Conservation (phyloP, 2,888 invertebrate genomes). For the Eupithecia subumbrata region DNA sequence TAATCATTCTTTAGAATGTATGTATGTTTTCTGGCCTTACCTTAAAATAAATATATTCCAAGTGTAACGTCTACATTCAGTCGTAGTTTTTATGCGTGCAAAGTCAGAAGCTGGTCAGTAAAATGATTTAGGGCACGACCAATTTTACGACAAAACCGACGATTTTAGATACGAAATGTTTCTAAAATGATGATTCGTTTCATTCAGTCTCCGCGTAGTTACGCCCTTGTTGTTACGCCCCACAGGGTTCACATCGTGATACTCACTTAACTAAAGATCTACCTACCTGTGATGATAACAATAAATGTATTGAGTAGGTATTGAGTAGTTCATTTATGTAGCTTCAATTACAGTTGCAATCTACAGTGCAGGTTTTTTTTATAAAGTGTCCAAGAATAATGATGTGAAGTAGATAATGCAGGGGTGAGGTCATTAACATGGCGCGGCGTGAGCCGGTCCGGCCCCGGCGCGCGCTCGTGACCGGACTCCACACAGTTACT, state of each 20-base stretch:
- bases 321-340: neutral
- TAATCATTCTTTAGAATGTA: neutral
- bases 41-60: neutral
- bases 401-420: constrained; percentile 55
- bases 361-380: constrained; percentile 24
- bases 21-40: neutral
- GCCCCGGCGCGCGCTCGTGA: constrained; percentile 46
- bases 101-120: neutral
- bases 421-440: constrained; percentile 54
- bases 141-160: neutral
- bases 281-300: too few relatives aligned
- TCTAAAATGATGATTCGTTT: neutral
- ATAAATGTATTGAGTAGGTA: neutral
- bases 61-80: neutral
- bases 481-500: constrained; percentile 62
- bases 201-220: neutral
- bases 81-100: neutral
- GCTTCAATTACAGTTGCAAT: neutral
- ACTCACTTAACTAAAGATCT: too few relatives aligned
- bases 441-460: constrained; percentile 30
- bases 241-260: too few relatives aligned
- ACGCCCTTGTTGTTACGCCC: too few relatives aligned
- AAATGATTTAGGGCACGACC: neutral
- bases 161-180: neutral
- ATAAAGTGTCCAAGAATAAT: constrained; percentile 38